Percentiles rank a stretch among this genome's conserved stretches.
phyloP scores from a whole-genome alignment of 2,888 invertebrate genomes.

The Cartodere bifasciata region DNA sequence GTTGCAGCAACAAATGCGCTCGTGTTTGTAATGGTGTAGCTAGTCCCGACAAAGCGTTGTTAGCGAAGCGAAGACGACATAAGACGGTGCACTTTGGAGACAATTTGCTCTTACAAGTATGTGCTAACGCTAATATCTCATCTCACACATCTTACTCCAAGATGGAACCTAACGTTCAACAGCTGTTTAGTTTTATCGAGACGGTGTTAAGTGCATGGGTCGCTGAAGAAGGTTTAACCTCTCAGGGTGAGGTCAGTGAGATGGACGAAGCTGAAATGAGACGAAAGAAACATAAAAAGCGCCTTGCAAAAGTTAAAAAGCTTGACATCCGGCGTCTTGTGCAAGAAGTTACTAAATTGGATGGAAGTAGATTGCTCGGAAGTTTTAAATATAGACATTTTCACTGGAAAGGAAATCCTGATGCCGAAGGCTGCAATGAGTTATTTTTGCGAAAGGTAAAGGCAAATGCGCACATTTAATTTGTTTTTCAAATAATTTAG shows the following conservation, averaged over 20 bases:
- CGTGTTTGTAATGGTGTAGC: slow-evolving; percentile 30
- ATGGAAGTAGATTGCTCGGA: slow-evolving; percentile 52
- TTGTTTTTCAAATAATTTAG: too few species aligned
- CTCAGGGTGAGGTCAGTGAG: slow-evolving; percentile 61
- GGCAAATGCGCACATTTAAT: too few species aligned
- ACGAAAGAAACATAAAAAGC: slow-evolving; percentile 45
- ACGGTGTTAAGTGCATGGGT: slow-evolving; percentile 70
- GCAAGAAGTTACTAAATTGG: slow-evolving; percentile 55
- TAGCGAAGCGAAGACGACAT: slow-evolving; percentile 58
- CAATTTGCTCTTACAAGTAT: slow-evolving; percentile 60
- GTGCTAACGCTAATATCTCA: slow-evolving; percentile 51
- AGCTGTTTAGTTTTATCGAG: slow-evolving; percentile 71
- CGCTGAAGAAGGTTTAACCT: slow-evolving; percentile 56
- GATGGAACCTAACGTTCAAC: slow-evolving; percentile 66
- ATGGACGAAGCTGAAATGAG: slow-evolving; percentile 54
- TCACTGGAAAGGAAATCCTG: slow-evolving; percentile 76
- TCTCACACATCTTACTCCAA: slow-evolving; percentile 39
- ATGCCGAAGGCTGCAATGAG: slow-evolving; percentile 80
- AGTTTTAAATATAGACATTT: slow-evolving; percentile 63
- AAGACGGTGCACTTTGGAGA: slow-evolving; percentile 71
- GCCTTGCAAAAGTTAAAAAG: slow-evolving; percentile 51
- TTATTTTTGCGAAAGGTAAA: slow-evolving; percentile 74
- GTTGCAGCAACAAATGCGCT: slow-evolving; percentile 29
- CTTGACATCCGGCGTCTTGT: slow-evolving; percentile 57
- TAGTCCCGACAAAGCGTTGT: slow-evolving; percentile 34